A percentile compares a stretch with the other conserved stretches of the same genome.
These are phyloP conservation scores for Zosterops lateralis DNA, from an alignment of 2,113 vertebrate genomes.

Conservation along the genomic window DNA sequence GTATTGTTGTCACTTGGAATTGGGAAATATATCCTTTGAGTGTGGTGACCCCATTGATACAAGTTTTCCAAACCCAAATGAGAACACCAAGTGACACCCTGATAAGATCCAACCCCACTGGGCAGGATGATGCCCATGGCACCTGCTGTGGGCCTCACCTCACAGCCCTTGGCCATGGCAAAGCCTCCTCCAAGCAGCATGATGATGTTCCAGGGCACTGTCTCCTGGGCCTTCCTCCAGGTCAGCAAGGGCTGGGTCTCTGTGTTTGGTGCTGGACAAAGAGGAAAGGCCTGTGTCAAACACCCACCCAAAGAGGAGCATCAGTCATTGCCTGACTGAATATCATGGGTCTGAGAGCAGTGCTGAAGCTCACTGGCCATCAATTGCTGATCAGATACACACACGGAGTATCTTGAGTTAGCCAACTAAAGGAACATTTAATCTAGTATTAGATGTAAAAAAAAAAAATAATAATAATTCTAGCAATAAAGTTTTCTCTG, in stretches of 20 bases:
- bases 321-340: not conserved
- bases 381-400: not conserved
- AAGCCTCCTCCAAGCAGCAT: slow-evolving; percentile 93
- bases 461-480: too few species aligned
- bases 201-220: slow-evolving; percentile 94
- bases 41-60: not conserved
- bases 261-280: slow-evolving; percentile 79
- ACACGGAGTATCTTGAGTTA: not conserved
- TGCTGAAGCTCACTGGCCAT: not conserved
- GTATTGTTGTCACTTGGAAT: not conserved
- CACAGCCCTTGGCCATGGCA: slow-evolving; percentile 97
- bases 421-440: not conserved
- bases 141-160: slow-evolving; percentile 72
- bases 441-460: not conserved
- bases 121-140: not conserved
- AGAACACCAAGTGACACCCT: not conserved
- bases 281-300: not conserved
- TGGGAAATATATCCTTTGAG: not conserved
- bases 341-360: not conserved
- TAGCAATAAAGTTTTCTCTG: not conserved
- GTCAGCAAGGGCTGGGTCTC: slow-evolving; percentile 86
- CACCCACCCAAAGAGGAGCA: not conserved
- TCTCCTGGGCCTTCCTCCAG: slow-evolving; percentile 91
- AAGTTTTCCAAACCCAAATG: not conserved
- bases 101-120: not conserved